Base-by-base conservation (phyloP, 2,797 vertebrate species). In the Muscicapa comitata region DNA sequence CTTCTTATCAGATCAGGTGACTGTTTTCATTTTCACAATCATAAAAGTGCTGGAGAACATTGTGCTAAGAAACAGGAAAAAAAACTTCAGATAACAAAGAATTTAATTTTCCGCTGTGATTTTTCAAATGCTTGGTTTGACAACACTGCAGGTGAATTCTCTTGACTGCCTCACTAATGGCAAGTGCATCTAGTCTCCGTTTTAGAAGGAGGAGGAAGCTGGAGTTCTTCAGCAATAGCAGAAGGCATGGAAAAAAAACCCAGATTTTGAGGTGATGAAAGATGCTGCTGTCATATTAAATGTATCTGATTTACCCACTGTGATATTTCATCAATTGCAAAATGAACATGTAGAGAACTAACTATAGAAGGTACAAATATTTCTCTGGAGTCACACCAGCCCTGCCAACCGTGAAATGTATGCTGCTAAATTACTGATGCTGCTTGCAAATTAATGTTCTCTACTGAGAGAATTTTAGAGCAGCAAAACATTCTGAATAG, bases 401-500 rank as follows among this genome's bases (percentile, higher is more conserved):
- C 84, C 94, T 95, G 77, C 91, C 97, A 97, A 92, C 91, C 73
- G 20, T 96, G 95, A 97, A 97, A 96, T 92, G 73, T 91, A 96
- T 76, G 96, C 92, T 94, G 79, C 78, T 90, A 72, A 88, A 83
- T 85, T 84, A 94, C 78, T 54, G 92, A 95, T 95, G 95, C 91
- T 96, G 80, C 90, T 89, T 82, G 86, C 85, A 97, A 97, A 98
- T 96, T 96, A 94, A 92, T 91, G 51, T 24, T 90, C 78, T 95
- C 94, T 82, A 87, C 66, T 73, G 82, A 97, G 62, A 95, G 93
- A 97, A 97, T 95, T 90, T 95, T 61, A 81, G 65, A 96, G 75
- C 68, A 90, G 63, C 67, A 92, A 82, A 95, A 86, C 84, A 86
- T 77, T 94, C 74, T 23, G 0, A 93, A 58, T 43, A 86, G 79